Evolutionary conservation across 2,888 invertebrate species (phyloP), one percentile per base, ranked within the genome.

Genomic region (Drosophila merina): DNA sequence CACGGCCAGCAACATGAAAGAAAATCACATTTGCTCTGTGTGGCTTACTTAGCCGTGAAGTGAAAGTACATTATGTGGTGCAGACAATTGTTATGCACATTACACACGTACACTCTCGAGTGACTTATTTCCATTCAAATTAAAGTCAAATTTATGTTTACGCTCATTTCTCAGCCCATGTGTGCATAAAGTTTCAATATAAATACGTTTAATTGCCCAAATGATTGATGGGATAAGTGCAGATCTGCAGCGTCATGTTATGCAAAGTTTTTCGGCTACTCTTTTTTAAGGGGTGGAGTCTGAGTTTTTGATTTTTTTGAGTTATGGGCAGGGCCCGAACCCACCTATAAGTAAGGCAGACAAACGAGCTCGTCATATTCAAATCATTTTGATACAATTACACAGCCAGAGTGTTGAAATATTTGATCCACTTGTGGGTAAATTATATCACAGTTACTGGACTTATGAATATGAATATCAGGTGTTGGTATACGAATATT

Each of bases 101-200:
- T 62, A 59, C 64, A 66, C 74, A 67, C 64, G 59, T 68, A 75
- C 54, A 52, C 76, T 64, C 55, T 31, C 36, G 57, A 68, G 76
- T 85, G 74, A 66, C 72, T 85, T 64, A 79, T 71, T 81, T 74
- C 72, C 54, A 76, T 72, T 74, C 60, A 72, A 76, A 79, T 81
- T 85, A 79, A 66, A 75, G 55, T 73, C 71, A 64, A 75, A 70
- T 74, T 69, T 66, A 72, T 75, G 70, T 66, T 40, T 62, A 49
- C 56, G 51, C 69, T 60, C 70, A 54, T 40, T 70, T 69, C 44
- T 54, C 55, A 31, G 59, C 36, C 36, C 50, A 63, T 82, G 83
- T 86, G 68, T 77, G 75, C 78, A 76, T 76, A 72, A 70, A 73
- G 78, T 84, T 84, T 78, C 72, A 86, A 78, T 86, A 68, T 72